phyloP scores from a whole-genome alignment of 2,888 invertebrate species.

The Xylocampa areola region DNA sequence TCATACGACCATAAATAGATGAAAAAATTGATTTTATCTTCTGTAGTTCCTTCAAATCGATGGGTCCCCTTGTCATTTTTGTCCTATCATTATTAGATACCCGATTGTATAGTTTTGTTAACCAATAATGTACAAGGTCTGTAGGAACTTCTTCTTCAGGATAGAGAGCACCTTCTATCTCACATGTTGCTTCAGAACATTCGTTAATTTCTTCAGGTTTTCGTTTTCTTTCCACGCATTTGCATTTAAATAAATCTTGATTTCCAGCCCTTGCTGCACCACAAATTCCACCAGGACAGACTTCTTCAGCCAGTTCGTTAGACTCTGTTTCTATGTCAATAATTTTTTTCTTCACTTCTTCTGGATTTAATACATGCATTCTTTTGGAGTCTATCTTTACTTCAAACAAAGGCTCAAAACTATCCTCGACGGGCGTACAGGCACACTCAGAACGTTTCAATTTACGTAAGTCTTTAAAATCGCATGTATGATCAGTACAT shows the following conservation, averaged over 20 bases:
- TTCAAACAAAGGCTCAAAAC: slow-evolving; percentile 49
- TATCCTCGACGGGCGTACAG: background rate
- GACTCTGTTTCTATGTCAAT: slow-evolving; percentile 36
- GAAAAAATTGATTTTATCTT: slow-evolving; percentile 38
- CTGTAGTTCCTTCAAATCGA: slow-evolving; percentile 23
- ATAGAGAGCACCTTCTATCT: background rate
- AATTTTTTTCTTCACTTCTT: slow-evolving; percentile 61
- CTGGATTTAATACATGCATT: slow-evolving; percentile 68
- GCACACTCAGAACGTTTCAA: slow-evolving; percentile 4
- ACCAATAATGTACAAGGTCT: slow-evolving; percentile 17
- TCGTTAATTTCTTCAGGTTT: slow-evolving; percentile 19
- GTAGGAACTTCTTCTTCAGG: background rate
- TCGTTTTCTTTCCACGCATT: slow-evolving; percentile 33
- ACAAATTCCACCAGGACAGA: slow-evolving; percentile 35
- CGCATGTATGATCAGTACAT: slow-evolving; percentile 64
- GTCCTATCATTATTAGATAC: background rate
- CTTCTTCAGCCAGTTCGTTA: slow-evolving; percentile 3
- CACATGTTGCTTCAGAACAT: slow-evolving; percentile 37
- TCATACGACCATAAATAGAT: slow-evolving; percentile 36
- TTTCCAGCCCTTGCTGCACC: slow-evolving; percentile 16
- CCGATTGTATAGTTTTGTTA: slow-evolving; percentile 18
- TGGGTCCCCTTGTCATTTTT: slow-evolving; percentile 12
- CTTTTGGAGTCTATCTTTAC: slow-evolving; percentile 63
- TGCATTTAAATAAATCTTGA: slow-evolving; percentile 25
- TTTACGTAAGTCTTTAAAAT: background rate